A percentile compares a stretch with the other conserved stretches of the same genome.
Evolutionary conservation across 2,888 invertebrate species (phyloP).

Genomic region (Zygothrica quintamaculata): DNA sequence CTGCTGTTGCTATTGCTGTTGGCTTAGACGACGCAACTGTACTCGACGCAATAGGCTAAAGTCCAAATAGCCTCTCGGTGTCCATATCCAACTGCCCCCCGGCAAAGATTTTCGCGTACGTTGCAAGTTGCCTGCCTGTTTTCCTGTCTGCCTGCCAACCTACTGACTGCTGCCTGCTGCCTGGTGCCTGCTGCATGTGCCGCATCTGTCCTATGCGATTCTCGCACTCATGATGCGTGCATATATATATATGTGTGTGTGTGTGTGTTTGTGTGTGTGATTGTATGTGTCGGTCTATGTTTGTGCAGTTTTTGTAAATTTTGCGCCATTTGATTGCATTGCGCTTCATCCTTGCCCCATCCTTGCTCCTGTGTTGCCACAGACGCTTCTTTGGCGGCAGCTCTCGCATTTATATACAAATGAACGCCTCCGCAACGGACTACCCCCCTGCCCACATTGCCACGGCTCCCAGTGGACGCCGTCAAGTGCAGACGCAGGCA

Average conservation of each 20-base stretch:
- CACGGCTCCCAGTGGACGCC: conserved; percentile 32
- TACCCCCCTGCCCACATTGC: conserved; percentile 14
- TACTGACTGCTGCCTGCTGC: neutral
- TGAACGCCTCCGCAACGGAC: conserved; percentile 73
- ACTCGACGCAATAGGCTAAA: conserved; percentile 51
- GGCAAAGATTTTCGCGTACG: conserved; percentile 80
- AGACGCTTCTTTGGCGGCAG: conserved; percentile 74
- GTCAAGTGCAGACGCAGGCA: conserved; percentile 79
- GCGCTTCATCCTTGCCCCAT: conserved; percentile 39
- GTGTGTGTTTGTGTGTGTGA: conserved; percentile 22
- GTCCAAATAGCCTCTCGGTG: conserved; percentile 31
- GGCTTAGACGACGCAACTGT: conserved; percentile 80
- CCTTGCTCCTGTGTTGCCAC: conserved; percentile 40
- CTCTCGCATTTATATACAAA: conserved; percentile 72
- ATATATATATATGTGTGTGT: conserved; percentile 31
- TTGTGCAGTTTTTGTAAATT: conserved; percentile 75
- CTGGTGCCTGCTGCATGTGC: conserved; percentile 42
- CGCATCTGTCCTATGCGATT: conserved; percentile 47
- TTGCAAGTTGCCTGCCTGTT: conserved; percentile 65
- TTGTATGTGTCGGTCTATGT: conserved; percentile 23
- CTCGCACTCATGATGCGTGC: conserved; percentile 11
- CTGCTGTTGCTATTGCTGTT: conserved; percentile 41
- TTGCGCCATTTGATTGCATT: conserved; percentile 79
- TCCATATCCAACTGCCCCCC: conserved; percentile 48
- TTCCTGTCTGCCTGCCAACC: conserved; percentile 8